Evolutionary conservation across 2,113 vertebrate genomes (phyloP).

Genomic region (Pluvianellus socialis): DNA sequence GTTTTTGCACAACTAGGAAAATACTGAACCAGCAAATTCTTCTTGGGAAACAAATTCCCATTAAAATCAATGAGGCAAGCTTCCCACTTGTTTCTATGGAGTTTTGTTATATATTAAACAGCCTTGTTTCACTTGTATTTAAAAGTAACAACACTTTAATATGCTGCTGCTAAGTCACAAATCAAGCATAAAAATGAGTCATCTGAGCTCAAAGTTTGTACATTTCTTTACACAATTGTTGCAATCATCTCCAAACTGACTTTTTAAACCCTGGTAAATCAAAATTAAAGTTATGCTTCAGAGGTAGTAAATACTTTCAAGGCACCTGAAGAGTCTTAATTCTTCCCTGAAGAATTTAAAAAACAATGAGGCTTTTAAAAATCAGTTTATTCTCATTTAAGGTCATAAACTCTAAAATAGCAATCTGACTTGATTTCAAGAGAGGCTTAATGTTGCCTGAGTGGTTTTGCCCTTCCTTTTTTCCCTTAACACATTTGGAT

Average conservation of each 20-base stretch:
- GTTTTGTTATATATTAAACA: constrained; percentile 14
- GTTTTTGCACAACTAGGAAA: constrained; percentile 31
- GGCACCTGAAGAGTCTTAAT: background rate
- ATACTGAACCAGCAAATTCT: constrained; percentile 21
- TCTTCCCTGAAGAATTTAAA: background rate
- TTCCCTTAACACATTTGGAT: background rate
- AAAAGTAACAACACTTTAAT: background rate
- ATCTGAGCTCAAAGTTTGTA: background rate
- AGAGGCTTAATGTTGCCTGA: background rate
- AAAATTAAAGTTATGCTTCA: background rate
- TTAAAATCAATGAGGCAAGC: constrained; percentile 57
- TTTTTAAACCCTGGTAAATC: constrained; percentile 9
- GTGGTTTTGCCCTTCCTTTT: background rate
- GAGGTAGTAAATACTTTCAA: background rate
- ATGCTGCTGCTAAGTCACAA: constrained; percentile 22
- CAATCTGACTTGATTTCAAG: background rate
- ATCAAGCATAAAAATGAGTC: constrained; percentile 28
- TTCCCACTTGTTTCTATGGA: constrained; percentile 34
- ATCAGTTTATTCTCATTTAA: constrained; percentile 10
- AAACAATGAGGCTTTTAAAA: background rate
- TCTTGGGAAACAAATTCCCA: constrained; percentile 37
- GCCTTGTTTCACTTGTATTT: background rate
- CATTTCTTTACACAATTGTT: background rate
- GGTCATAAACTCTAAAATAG: constrained; percentile 9
- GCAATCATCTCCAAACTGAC: background rate